These are phyloP conservation scores for Hydractinia symbiolongicarpus DNA, from an alignment of 30 jellyfish, hydroid and myxozoan genomes.

Conservation along the genomic window DNA sequence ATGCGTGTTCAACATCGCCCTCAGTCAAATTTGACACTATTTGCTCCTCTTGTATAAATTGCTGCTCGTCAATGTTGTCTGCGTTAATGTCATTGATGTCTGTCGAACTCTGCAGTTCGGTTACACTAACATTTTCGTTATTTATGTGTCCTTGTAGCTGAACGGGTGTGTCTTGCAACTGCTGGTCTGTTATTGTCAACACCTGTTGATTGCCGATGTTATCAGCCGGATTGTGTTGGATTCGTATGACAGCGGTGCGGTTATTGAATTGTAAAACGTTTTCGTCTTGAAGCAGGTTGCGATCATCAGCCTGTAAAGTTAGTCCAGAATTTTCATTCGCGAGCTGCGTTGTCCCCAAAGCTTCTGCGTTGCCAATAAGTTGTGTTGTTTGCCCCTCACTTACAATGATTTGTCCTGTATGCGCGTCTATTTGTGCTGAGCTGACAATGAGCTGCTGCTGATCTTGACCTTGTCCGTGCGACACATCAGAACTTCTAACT, in stretches of 20 bases:
- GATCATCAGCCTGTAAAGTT: neutral
- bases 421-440: constrained; percentile 32
- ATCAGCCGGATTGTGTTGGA: constrained; percentile 19
- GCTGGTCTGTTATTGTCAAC: constrained; percentile 16
- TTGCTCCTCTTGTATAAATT: constrained; percentile 24
- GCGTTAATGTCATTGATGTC: neutral
- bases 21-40: constrained; percentile 11
- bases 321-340: constrained; percentile 13
- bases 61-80: constrained; percentile 25
- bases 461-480: constrained; percentile 10
- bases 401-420: constrained; percentile 33
- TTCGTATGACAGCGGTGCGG: constrained; percentile 40
- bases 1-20: constrained; percentile 7
- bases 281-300: constrained; percentile 6
- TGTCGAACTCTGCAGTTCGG: neutral
- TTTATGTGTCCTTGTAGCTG: constrained; percentile 5
- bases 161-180: neutral
- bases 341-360: constrained; percentile 24
- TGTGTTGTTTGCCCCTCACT: constrained; percentile 37
- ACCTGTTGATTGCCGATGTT: constrained; percentile 14
- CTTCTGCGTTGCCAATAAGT: constrained; percentile 26
- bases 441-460: constrained; percentile 36
- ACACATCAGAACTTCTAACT: constrained; percentile 34
- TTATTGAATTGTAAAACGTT: constrained; percentile 29
- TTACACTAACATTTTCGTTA: neutral